Conservation (phyloP, 2,113 vertebrate species). For the Clarias macrocephalus region DNA sequence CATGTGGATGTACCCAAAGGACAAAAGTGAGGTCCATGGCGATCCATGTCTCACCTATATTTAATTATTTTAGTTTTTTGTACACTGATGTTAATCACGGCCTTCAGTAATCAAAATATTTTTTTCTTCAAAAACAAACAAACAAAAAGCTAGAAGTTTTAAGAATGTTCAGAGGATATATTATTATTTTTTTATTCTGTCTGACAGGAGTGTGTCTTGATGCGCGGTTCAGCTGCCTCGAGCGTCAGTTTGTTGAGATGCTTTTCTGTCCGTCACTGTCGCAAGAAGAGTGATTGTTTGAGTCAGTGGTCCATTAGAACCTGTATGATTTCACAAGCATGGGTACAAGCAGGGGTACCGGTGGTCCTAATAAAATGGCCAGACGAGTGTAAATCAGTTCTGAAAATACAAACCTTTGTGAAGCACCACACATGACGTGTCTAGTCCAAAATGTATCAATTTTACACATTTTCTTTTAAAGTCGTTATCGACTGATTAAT, state of each 20-base stretch:
- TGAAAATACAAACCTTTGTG: neutral
- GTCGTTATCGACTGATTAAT: neutral
- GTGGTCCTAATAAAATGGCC: neutral
- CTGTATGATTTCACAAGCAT: neutral
- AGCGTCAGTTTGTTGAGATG: neutral
- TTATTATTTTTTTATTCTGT: too few relatives aligned
- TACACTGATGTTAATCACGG: too few relatives aligned
- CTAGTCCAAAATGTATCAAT: neutral
- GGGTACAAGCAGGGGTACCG: neutral
- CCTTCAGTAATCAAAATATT: too few relatives aligned
- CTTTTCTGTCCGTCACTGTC: neutral
- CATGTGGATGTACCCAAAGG: too few relatives aligned
- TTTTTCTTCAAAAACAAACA: too few relatives aligned
- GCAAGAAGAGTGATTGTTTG: neutral
- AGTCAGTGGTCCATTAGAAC: neutral
- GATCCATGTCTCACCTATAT: neutral
- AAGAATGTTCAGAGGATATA: too few relatives aligned
- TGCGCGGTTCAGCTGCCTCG: neutral
- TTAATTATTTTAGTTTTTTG: too few relatives aligned
- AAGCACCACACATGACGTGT: too few relatives aligned
- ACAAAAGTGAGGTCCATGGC: neutral
- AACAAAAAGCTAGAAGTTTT: too few relatives aligned
- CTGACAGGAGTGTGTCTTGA: neutral
- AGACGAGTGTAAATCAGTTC: accelerated
- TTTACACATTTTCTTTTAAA: neutral